phyloP scores from a whole-genome alignment of 92 coral and sea anemone species.

The Montipora capitata region DNA sequence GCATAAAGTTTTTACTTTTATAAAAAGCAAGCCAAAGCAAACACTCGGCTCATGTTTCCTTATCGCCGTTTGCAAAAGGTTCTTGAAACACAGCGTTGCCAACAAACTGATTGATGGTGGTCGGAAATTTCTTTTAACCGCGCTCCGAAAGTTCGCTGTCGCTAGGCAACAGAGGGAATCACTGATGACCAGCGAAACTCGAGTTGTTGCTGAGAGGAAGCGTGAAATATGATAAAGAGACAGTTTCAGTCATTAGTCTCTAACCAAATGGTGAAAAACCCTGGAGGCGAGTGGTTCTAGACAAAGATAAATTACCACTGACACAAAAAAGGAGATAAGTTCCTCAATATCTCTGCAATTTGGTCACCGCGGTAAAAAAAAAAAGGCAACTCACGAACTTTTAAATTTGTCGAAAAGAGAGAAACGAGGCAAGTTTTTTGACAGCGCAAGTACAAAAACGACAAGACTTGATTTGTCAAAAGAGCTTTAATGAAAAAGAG shows the following conservation, averaged over 20 bases:
- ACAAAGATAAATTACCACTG: constrained; percentile 14
- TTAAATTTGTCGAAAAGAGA: background rate
- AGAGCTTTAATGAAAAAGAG: constrained; percentile 22
- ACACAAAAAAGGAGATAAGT: constrained; percentile 4
- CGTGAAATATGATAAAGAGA: constrained; percentile 26
- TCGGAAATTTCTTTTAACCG: constrained; percentile 41
- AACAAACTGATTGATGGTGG: constrained; percentile 28
- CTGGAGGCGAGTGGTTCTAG: constrained; percentile 9
- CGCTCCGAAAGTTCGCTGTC: constrained; percentile 26
- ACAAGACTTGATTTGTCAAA: constrained; percentile 20
- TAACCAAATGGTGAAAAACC: background rate
- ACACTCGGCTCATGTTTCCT: constrained; percentile 10
- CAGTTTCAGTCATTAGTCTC: background rate
- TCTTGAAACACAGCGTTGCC: constrained; percentile 27
- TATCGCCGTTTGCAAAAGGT: constrained; percentile 28
- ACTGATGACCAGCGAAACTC: background rate
- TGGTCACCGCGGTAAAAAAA: background rate
- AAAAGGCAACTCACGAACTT: background rate
- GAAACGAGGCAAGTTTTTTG: background rate
- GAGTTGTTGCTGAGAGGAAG: constrained; percentile 51
- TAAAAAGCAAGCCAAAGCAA: constrained; percentile 4
- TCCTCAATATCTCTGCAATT: background rate
- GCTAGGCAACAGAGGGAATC: constrained; percentile 30
- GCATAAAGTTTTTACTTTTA: background rate
- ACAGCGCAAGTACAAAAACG: background rate